Conservation (phyloP, 2,888 invertebrate genomes). For the Ophraella communa region DNA sequence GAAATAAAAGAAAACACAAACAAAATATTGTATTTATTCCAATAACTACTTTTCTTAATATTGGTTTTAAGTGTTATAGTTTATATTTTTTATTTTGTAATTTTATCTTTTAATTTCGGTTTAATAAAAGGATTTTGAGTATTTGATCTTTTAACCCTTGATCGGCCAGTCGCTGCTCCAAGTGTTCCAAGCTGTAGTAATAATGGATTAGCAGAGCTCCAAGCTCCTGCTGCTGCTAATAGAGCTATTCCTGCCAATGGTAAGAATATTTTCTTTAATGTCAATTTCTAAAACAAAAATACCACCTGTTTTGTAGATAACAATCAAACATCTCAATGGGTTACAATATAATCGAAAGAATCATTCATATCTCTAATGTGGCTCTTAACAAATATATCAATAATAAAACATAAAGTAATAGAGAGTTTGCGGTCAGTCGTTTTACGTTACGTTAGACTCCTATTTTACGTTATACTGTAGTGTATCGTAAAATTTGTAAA, state of each 20-base stretch:
- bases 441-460: too few relatives aligned
- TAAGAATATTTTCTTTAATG: slow-evolving; percentile 68
- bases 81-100: not conserved
- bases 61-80: too few relatives aligned
- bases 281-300: slow-evolving; percentile 63
- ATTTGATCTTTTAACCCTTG: slow-evolving; percentile 1
- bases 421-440: too few relatives aligned
- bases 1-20: not conserved
- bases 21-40: not conserved
- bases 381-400: too few relatives aligned
- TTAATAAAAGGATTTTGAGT: not conserved
- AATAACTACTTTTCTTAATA: too few relatives aligned
- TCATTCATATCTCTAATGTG: too few relatives aligned
- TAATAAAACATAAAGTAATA: too few relatives aligned
- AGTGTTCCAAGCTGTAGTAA: slow-evolving; percentile 79
- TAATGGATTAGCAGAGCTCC: slow-evolving; percentile 80
- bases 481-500: too few relatives aligned
- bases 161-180: slow-evolving; percentile 66
- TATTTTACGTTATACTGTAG: too few relatives aligned
- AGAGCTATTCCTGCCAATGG: slow-evolving; percentile 79
- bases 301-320: not conserved
- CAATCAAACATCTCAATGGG: too few relatives aligned
- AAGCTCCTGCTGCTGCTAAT: slow-evolving; percentile 78
- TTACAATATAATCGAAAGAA: too few relatives aligned
- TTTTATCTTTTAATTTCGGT: not conserved